These are phyloP conservation scores for Cavia porcellus DNA, from an alignment of 2,113 vertebrate genomes.

Conservation along the genomic window DNA sequence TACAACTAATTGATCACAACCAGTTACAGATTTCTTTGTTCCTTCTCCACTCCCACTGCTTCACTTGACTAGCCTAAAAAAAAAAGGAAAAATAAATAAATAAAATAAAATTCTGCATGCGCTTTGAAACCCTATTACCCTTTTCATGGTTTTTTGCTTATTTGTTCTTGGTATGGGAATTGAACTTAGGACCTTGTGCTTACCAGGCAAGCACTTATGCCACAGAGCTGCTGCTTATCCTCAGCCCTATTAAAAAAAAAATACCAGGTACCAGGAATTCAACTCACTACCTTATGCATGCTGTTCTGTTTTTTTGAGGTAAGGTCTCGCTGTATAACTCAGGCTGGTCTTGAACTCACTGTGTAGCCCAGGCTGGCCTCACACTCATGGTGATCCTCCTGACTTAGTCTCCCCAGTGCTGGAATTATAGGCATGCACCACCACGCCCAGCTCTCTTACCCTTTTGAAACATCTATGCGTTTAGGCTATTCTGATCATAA, in stretches of 20 bases:
- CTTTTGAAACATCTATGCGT: not conserved
- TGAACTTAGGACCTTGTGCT: too few relatives aligned
- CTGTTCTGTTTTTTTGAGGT: not conserved
- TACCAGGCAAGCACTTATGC: too few relatives aligned
- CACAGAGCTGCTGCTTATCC: too few relatives aligned
- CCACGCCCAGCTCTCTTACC: not conserved
- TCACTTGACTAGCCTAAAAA: too few relatives aligned
- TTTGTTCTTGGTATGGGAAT: too few relatives aligned
- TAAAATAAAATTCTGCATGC: constrained; percentile 34
- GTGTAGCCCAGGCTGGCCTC: not conserved
- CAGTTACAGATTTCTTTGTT: too few relatives aligned
- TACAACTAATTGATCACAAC: too few relatives aligned
- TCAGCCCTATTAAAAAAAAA: too few relatives aligned
- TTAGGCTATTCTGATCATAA: constrained; percentile 42
- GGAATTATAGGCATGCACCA: not conserved
- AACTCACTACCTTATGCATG: too few relatives aligned
- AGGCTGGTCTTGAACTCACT: not conserved
- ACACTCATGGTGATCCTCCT: not conserved
- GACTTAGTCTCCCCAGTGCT: not conserved
- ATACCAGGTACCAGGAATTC: too few relatives aligned
- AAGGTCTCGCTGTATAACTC: not conserved
- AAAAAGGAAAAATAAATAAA: too few relatives aligned
- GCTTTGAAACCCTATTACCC: constrained; percentile 62
- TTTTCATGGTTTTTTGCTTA: not conserved
- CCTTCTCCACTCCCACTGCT: too few relatives aligned